Evolutionary conservation across 2,797 vertebrate species (phyloP), one percentile per base, ranked within the genome.

Genomic region (Aeoliscus strigatus): DNA sequence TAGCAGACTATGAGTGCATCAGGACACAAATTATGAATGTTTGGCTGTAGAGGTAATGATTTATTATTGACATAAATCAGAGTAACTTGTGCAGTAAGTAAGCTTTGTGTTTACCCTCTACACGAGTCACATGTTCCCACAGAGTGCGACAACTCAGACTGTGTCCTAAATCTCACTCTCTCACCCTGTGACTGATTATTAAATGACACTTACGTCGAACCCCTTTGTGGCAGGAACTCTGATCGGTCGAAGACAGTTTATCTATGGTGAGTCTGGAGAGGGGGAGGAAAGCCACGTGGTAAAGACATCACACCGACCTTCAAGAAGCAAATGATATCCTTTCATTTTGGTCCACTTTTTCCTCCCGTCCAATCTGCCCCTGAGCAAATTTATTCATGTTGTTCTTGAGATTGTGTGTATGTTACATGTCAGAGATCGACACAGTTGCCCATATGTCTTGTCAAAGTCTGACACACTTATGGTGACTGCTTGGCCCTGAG

Each of bases 261-360:
- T 75, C 75, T 77, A 70, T 50, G 70, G 82, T 75, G 63, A 64
- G 54, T 61, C 69, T 54, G 42, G 54, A 39, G 44, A 53, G 68
- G 68, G 36, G 43, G 48, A 45, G 2, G 39, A 39, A 4, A 55
- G 30, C 58, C 56, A 69, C 74, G 71, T 80, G 82, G 54, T 85
- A 86, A 86, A 83, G 76, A 73, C 66, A 83, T 84, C 71, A 82
- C 25, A 24, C 33, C n/a, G n/a, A n/a, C n/a, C n/a, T n/a, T n/a
- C n/a, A n/a, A n/a, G n/a, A n/a, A n/a, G n/a, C n/a, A n/a, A n/a
- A n/a, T n/a, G n/a, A n/a, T n/a, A n/a, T n/a, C n/a, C n/a, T n/a
- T n/a, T n/a, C n/a, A n/a, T n/a, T n/a, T 74, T 49, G 45, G 54
- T 65, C 72, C 27, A 5, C 43, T 55, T 57, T 50, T 30, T 67